phyloP scores from a whole-genome alignment of 2,797 vertebrate genomes.

The Distichodus sexfasciatus region DNA sequence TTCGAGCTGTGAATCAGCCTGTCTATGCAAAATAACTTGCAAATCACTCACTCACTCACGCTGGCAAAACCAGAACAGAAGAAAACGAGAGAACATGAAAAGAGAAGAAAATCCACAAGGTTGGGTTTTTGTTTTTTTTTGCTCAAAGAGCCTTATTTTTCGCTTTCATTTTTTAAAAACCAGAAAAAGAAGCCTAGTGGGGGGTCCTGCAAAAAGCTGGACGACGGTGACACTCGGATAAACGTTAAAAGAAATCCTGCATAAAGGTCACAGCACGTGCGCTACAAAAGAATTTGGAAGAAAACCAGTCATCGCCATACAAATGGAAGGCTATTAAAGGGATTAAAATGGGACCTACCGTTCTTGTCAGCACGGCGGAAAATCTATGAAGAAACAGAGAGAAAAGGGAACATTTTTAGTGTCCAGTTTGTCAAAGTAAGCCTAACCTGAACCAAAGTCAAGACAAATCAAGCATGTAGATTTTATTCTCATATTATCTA shows the following conservation, averaged over 20 bases:
- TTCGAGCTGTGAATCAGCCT: conserved; percentile 7
- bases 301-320: neutral
- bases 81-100: conserved; percentile 12
- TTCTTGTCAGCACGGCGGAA: conserved; percentile 98
- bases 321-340: neutral
- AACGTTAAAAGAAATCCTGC: neutral
- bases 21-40: conserved; percentile 3
- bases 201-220: neutral
- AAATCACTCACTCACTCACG: neutral
- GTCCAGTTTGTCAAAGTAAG: conserved; percentile 10
- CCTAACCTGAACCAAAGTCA: neutral
- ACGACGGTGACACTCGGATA: neutral
- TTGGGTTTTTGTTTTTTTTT: neutral
- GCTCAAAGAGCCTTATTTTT: neutral
- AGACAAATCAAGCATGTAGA: too few relatives aligned
- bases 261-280: neutral
- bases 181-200: neutral
- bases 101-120: neutral
- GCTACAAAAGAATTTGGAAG: neutral
- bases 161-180: neutral
- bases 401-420: conserved; percentile 4
- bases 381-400: conserved; percentile 80
- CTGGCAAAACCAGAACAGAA: neutral
- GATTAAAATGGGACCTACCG: conserved; percentile 76
- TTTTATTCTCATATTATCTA: too few relatives aligned